Percentiles rank a stretch among this genome's conserved stretches.
phyloP scores from a whole-genome alignment of 2,888 invertebrate species.

The Callyntrura sp. region DNA sequence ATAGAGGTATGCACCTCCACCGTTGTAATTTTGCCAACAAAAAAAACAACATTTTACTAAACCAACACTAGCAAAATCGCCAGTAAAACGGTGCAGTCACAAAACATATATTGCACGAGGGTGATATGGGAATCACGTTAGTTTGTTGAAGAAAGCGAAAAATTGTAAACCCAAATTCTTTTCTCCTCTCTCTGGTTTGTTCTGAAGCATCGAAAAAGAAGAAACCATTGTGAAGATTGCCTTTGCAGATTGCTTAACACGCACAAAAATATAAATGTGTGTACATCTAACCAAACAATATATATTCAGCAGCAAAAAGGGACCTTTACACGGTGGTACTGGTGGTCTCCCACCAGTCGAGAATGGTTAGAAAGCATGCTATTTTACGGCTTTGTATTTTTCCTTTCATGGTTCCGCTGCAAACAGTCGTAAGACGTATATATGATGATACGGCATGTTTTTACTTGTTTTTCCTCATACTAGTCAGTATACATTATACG shows the following conservation, averaged over 20 bases:
- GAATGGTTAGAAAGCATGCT: constrained; percentile 46
- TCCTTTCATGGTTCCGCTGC: neutral
- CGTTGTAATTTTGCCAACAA: too few species aligned
- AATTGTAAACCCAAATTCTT: constrained; percentile 23
- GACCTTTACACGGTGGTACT: neutral
- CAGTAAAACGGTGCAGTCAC: neutral
- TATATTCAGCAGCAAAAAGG: neutral
- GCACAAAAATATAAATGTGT: neutral
- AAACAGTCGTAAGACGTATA: neutral
- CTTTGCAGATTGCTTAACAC: constrained; percentile 10
- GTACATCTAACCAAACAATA: constrained; percentile 1
- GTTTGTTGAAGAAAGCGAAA: neutral
- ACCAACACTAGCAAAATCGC: neutral
- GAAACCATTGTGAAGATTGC: constrained; percentile 38
- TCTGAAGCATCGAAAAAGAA: constrained; percentile 30
- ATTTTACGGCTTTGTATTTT: constrained; percentile 42
- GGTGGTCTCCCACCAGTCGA: constrained; percentile 35
- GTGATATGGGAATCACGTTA: constrained; percentile 7
- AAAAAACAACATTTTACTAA: too few species aligned
- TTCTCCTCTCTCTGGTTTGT: neutral
- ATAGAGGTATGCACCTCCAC: too few species aligned
- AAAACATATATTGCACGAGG: neutral
- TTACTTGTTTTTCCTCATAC: neutral
- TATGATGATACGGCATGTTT: neutral
- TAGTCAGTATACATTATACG: neutral